Evolutionary conservation across 2,888 invertebrate genomes (phyloP), one percentile per base, ranked within the genome.

Genomic region (Camponotus fellah): DNA sequence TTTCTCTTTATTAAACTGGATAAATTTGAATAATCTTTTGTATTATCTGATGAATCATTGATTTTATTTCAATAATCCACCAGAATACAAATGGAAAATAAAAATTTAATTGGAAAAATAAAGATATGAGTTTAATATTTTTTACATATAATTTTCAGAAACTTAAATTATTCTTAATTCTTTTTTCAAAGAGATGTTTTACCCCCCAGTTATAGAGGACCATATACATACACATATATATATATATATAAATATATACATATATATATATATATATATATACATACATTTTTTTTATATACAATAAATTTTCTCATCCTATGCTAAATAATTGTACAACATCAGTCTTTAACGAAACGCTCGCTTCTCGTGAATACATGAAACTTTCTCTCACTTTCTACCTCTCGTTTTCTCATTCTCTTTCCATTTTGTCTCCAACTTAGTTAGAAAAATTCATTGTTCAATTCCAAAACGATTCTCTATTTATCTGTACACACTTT

Each of bases 301-400:
- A 37, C 26, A 37, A 37, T 37, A 37, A 43, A 77, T 77, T 68
- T 77, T 68, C 32, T 77, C 77, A 58, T 37, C 26, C 17, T 76
- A 76, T 40, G n/a, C 77, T 77, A 77, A 68, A 32, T 77, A 77
- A 77, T 77, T 77, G 77, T 77, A 77, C 76, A 76, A 65, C 66
- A 43, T 77, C 77, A 77, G 77, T 77, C 77, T 77, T 77, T 68
- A 77, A 66, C 77, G 56, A 77, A 77, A 56, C 77, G 14, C 56
- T 66, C 43, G 66, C 56, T 77, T 77, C 56, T 77, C 66, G 40
- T 66, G 40, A 64, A 65, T 65, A 74, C 32, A 65, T 8, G 34
- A 49, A 64, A 75, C 40, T 43, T 56, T 40, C 3, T 37, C 9
- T 71, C 40, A 6, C 10, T 43, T 64, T 40, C n/a, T 64, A 26